These are phyloP conservation scores for Lithophane leautieri DNA, from an alignment of 2,888 invertebrate species.

Conservation along the genomic window DNA sequence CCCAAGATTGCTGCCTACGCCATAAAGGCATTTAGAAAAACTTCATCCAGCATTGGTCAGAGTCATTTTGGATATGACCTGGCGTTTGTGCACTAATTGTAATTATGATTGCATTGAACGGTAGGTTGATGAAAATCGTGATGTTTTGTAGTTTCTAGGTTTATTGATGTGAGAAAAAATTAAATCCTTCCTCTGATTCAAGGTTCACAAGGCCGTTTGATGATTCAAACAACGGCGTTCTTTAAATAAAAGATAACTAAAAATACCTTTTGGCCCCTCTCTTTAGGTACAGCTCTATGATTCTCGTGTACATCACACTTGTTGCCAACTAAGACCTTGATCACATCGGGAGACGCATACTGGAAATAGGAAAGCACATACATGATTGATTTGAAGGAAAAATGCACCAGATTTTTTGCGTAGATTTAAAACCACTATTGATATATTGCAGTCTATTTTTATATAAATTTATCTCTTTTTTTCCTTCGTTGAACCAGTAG, in stretches of 20 bases:
- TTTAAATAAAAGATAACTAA: neutral
- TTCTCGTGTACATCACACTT: conserved; percentile 95
- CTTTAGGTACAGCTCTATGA: conserved; percentile 94
- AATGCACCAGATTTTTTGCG: neutral
- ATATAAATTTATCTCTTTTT: neutral
- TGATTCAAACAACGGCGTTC: neutral
- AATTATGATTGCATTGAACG: conserved; percentile 18
- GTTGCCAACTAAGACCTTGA: conserved; percentile 96
- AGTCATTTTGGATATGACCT: neutral
- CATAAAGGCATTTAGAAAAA: neutral
- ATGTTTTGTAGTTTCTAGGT: conserved; percentile 1
- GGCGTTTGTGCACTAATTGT: conserved; percentile 16
- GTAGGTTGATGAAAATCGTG: conserved; percentile 23
- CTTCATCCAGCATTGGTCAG: neutral
- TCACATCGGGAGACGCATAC: conserved; percentile 96
- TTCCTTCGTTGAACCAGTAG: conserved; percentile 11
- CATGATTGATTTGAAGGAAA: neutral
- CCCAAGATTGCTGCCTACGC: neutral
- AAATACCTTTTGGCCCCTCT: conserved; percentile 94
- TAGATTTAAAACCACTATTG: neutral
- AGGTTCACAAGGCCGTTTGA: neutral
- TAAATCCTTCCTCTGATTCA: neutral
- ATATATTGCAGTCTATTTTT: conserved; percentile 17
- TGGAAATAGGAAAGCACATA: conserved; percentile 77
- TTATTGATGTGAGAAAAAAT: conserved; percentile 5